phyloP scores from a whole-genome alignment of 1,140 invertebrate species.

The Planococcus citri region DNA sequence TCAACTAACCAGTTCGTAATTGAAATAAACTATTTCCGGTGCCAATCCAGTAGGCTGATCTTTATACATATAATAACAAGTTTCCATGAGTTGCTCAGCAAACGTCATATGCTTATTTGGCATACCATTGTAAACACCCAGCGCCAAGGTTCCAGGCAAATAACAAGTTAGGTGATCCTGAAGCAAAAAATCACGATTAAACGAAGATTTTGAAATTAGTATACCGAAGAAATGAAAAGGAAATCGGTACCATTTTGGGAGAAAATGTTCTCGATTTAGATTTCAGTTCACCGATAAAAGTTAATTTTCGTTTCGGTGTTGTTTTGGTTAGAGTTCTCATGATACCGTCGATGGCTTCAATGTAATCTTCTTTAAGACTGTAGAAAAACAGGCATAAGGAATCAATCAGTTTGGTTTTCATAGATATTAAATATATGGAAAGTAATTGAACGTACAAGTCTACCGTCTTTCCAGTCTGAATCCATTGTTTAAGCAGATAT shows the following conservation, averaged over 20 bases:
- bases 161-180: slow-evolving; percentile 94
- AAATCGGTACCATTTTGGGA: slow-evolving; percentile 81
- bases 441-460: too few species aligned
- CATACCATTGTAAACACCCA: slow-evolving; percentile 78
- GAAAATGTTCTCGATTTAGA: slow-evolving; percentile 71
- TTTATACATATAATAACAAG: slow-evolving; percentile 92
- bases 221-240: not conserved
- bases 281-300: slow-evolving; percentile 86
- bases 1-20: not conserved
- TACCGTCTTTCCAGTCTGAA: slow-evolving; percentile 76
- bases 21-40: slow-evolving; percentile 93
- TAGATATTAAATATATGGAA: too few species aligned
- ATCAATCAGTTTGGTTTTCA: too few species aligned
- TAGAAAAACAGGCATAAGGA: too few species aligned
- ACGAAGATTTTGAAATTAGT: too few species aligned
- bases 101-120: slow-evolving; percentile 70
- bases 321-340: slow-evolving; percentile 61
- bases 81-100: slow-evolving; percentile 75
- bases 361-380: slow-evolving; percentile 78
- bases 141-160: slow-evolving; percentile 79
- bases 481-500: slow-evolving; percentile 92
- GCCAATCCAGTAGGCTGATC: slow-evolving; percentile 83
- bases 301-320: slow-evolving; percentile 69
- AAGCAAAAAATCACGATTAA: too few species aligned
- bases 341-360: slow-evolving; percentile 69